phyloP scores from a whole-genome alignment of 2,797 vertebrate species.

The Hafferia zeledoni region DNA sequence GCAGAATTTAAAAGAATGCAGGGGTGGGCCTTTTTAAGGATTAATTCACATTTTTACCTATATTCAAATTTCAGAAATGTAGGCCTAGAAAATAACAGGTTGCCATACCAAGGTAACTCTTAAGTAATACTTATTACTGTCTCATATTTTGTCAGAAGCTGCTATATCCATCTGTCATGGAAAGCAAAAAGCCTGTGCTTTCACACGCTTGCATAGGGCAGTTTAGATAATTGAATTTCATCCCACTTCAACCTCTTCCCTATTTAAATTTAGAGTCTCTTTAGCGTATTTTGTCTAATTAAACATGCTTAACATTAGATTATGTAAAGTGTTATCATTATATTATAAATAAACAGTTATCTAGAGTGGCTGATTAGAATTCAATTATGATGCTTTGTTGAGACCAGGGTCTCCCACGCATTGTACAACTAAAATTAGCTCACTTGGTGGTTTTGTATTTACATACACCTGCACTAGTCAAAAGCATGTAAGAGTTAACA shows the following conservation, averaged over 20 bases:
- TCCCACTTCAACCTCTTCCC: neutral
- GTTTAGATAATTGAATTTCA: neutral
- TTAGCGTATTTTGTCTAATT: neutral
- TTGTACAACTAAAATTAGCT: neutral
- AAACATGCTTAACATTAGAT: neutral
- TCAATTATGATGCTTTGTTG: fast-evolving
- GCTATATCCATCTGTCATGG: neutral
- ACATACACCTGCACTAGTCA: neutral
- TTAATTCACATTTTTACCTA: neutral
- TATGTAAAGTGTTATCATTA: neutral
- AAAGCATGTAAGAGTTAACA: neutral
- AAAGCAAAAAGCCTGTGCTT: neutral
- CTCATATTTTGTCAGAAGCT: neutral
- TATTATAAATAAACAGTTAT: neutral
- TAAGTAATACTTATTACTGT: neutral
- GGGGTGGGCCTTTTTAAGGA: neutral
- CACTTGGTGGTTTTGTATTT: fast-evolving
- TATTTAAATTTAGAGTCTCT: neutral
- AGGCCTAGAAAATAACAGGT: neutral
- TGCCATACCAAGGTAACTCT: neutral
- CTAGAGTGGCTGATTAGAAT: neutral
- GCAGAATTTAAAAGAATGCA: fast-evolving
- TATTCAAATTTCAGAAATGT: neutral
- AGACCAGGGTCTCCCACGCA: neutral
- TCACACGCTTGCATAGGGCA: neutral